These are phyloP conservation scores for Thinocorus orbignyianus DNA, from an alignment of 2,113 vertebrate species.

Conservation along the genomic window DNA sequence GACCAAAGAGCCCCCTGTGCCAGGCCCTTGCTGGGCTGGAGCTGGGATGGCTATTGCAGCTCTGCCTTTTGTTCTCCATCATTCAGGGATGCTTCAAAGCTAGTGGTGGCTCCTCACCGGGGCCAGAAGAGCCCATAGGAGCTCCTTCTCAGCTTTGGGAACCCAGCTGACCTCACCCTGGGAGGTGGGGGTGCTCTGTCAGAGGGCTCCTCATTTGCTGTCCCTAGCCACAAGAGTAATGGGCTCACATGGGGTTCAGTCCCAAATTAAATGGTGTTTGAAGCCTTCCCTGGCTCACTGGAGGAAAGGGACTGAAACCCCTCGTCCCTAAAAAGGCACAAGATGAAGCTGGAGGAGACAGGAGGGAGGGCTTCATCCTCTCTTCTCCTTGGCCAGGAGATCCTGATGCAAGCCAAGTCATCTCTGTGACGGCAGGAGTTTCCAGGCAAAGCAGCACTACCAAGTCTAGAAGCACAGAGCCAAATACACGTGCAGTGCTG, in stretches of 20 bases:
- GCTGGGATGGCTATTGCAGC: not conserved
- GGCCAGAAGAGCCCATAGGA: fast-evolving
- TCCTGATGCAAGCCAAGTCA: not conserved
- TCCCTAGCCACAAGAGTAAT: not conserved
- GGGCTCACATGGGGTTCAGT: not conserved
- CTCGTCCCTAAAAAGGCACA: not conserved
- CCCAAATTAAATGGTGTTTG: not conserved
- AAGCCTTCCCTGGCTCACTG: fast-evolving
- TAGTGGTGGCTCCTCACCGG: fast-evolving
- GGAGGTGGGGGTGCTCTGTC: fast-evolving
- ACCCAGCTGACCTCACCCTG: fast-evolving
- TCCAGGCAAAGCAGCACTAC: not conserved
- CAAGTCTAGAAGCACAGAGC: fast-evolving
- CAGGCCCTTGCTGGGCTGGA: not conserved
- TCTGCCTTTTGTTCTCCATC: not conserved
- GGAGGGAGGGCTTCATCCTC: not conserved
- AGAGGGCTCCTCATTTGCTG: fast-evolving
- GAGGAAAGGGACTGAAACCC: not conserved
- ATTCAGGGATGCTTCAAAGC: not conserved
- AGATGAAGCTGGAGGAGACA: fast-evolving
- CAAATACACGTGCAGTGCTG: fast-evolving
- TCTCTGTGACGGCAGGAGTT: fast-evolving
- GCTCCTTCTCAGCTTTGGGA: not conserved
- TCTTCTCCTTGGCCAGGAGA: not conserved
- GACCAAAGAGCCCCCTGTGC: fast-evolving